Evolutionary conservation across 1,140 invertebrate genomes (phyloP), one percentile per base, ranked within the genome.

Genomic region (Sipha flava): DNA sequence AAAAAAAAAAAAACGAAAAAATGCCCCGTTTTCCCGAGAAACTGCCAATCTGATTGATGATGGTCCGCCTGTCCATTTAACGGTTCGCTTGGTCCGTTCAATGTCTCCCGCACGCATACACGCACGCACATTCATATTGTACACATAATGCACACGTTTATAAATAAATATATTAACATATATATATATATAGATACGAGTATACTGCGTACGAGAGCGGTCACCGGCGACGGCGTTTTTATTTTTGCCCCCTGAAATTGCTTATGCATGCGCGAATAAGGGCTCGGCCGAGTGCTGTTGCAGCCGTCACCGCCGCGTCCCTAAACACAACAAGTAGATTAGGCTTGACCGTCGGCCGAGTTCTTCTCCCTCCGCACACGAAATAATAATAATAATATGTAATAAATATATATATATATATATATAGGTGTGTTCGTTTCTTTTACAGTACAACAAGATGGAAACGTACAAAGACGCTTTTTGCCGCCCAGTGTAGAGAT

Each of bases 41-140:
- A 77, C 73, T 77, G 73, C 73, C 73, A 77, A 77, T 77, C 73
- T 77, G 73, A 77, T 77, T 77, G 73, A 77, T 77, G 73, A 77
- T 77, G 73, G 73, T 57, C 52, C 73, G 73, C 34, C 73, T 57
- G 73, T 77, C 73, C 73, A 59, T 77, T 77, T 77, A 77, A 77
- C 73, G 73, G 73, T 77, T 59, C 73, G 73, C 73, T 77, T 59
- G 49, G 73, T 54, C 52, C 73, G 73, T 77, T 59, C 73, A 77
- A 77, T 77, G 59, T 43, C 16, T n/a, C n/a, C n/a, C 72, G n/a
- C 47, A 18, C 64, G 26, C 3, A 72, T 49, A 47, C 18, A 29
- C 40, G 3, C 23, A 23, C 26, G 23, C 31, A 23, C n/a, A 37
- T n/a, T n/a, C n/a, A n/a, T n/a, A n/a, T n/a, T n/a, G n/a, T 23